Evolutionary conservation across 2,888 invertebrate species (phyloP).

Genomic region (Choristoneura rosaceana): DNA sequence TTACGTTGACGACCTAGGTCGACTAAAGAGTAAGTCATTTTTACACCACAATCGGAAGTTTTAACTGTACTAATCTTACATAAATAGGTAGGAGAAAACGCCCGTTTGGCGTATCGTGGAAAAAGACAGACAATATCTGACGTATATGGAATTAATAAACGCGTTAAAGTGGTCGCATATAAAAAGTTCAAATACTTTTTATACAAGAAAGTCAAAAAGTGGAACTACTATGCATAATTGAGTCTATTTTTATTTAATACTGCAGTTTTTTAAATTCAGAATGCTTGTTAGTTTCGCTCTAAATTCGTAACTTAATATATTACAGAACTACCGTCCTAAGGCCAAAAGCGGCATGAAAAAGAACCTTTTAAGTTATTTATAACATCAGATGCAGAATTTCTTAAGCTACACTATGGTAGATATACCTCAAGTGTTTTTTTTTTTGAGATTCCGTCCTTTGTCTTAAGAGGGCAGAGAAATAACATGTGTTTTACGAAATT

Average conservation of each 20-base stretch:
- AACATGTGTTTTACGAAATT: no score
- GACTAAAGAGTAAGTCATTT: neutral
- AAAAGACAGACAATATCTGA: no score
- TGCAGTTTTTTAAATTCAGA: neutral
- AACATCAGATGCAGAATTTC: no score
- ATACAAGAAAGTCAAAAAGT: neutral
- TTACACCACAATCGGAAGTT: neutral
- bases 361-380: no score
- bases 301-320: neutral
- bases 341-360: neutral
- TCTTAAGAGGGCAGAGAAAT: no score
- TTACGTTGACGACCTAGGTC: no score
- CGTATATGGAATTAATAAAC: neutral
- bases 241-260: neutral
- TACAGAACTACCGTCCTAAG: no score
- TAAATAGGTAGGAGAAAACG: neutral
- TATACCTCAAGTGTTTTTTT: no score
- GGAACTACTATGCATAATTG: neutral
- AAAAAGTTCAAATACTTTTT: neutral
- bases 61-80: constrained; percentile 2
- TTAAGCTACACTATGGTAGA: no score
- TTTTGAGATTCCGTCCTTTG: no score
- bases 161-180: neutral
- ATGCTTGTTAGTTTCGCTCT: neutral
- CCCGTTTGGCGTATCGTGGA: no score